Base-by-base conservation (phyloP, 2,888 invertebrate genomes). In the Belgica antarctica region DNA sequence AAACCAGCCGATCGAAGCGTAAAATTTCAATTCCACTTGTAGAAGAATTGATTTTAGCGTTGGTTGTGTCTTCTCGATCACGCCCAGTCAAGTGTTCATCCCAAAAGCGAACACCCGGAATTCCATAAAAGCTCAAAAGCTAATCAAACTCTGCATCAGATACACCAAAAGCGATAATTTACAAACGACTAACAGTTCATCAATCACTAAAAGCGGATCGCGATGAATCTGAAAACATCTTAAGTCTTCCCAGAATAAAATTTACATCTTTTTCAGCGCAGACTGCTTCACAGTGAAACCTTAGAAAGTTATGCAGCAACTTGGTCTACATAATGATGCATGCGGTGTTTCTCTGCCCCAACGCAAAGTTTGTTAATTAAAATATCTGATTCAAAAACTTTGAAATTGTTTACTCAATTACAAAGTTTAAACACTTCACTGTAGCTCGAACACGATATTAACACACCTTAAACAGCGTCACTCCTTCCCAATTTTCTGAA, bases 181-280 rank as follows among this genome's bases (percentile, higher is more conserved):
- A 41, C 7, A 41, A n/a, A 3, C 12, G 34, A 12, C 12, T 8
- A 61, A 62, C 36, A 63, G 63, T 41, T 63, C 63, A 63, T 63
- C 63, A 63, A 63, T 63, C 63, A 63, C n/a, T 22, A 8, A 52
- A 52, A 52, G 41, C 41, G 41, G n/a, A 41, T 41, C 22, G 22
- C 52, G 52, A 52, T 52, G 19, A 52, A 52, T 22, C 52, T 52
- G 5, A n/a, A 41, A 41, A 34, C 34, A n/a, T 41, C 10, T 41
- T 10, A 15, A 41, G 41, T n/a, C 3, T 41, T 41, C 41, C n/a
- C n/a, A n/a, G n/a, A n/a, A n/a, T n/a, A n/a, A 41, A 41, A 41
- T 41, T 41, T 41, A 41, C 41, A 41, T 41, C 41, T 41, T 41
- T 5, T 41, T 41, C 41, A 41, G 41, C 41, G n/a, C n/a, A 41